phyloP scores from a whole-genome alignment of 2,888 invertebrate species.

The Volucella inflata region DNA sequence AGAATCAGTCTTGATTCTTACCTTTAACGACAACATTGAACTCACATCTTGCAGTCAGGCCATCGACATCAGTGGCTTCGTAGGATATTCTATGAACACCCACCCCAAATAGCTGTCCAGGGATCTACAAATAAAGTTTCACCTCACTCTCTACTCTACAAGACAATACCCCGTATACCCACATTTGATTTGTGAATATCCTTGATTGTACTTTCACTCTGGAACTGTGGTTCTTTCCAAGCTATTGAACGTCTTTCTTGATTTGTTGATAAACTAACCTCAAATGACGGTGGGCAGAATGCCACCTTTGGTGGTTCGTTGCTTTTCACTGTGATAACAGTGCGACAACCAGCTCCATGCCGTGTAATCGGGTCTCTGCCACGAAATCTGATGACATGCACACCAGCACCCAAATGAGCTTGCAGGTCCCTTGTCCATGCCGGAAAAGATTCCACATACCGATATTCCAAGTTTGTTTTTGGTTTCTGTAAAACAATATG shows the following conservation, averaged over 20 bases:
- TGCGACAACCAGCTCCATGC: conserved; percentile 85
- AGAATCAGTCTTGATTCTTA: conserved; percentile 77
- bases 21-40: conserved; percentile 87
- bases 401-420: conserved; percentile 86
- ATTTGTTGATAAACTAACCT: conserved; percentile 85
- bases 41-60: conserved; percentile 87
- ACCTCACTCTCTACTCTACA: not conserved
- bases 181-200: conserved; percentile 87
- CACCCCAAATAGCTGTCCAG: conserved; percentile 86
- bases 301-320: conserved; percentile 85
- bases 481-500: conserved; percentile 84
- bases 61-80: conserved; percentile 87
- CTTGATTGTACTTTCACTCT: conserved; percentile 84
- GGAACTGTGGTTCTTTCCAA: conserved; percentile 88
- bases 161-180: conserved; percentile 76
- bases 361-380: conserved; percentile 86
- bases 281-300: conserved; percentile 87
- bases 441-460: conserved; percentile 86
- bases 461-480: conserved; percentile 88
- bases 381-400: conserved; percentile 86
- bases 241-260: conserved; percentile 85
- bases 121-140: conserved; percentile 83
- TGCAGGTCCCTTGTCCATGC: conserved; percentile 87
- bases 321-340: conserved; percentile 86
- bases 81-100: conserved; percentile 87